Conservation (phyloP, 2,797 vertebrate species). For the Enteromius paludinosus region DNA sequence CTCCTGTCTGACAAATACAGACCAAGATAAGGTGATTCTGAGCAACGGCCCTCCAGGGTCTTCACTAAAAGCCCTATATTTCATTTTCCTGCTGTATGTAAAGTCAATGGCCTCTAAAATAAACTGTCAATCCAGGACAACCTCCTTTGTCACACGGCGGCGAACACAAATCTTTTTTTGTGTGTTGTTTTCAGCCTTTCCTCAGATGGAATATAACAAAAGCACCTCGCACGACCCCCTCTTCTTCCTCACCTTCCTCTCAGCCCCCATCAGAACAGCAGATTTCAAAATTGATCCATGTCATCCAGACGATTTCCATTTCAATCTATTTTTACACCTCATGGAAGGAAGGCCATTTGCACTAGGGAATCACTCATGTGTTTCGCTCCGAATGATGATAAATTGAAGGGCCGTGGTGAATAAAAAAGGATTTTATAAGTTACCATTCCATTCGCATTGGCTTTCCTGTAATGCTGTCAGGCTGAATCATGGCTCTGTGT, state of each 20-base stretch:
- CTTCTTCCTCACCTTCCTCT: constrained; percentile 42
- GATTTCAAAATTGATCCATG: constrained; percentile 78
- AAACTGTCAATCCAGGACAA: constrained; percentile 79
- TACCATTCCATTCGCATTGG: constrained; percentile 72
- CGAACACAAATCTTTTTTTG: constrained; percentile 64
- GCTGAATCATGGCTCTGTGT: constrained; percentile 67
- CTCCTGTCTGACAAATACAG: constrained; percentile 46
- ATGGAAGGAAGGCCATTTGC: constrained; percentile 56
- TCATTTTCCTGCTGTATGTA: constrained; percentile 77
- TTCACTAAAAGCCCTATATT: constrained; percentile 64
- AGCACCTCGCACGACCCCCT: constrained; percentile 49
- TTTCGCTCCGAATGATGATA: constrained; percentile 55
- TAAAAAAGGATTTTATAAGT: constrained; percentile 66
- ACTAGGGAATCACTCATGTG: constrained; percentile 58
- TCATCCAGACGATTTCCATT: constrained; percentile 77
- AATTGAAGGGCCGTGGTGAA: constrained; percentile 65
- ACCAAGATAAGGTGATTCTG: constrained; percentile 50
- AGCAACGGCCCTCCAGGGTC: constrained; percentile 59
- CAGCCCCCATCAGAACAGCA: constrained; percentile 62
- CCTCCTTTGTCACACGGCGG: constrained; percentile 62
- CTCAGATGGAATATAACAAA: constrained; percentile 63
- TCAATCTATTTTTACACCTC: constrained; percentile 70
- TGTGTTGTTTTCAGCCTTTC: constrained; percentile 25
- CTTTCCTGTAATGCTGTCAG: constrained; percentile 69
- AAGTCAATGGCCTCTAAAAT: constrained; percentile 85